Base-by-base conservation (phyloP, 2,888 invertebrate genomes). In the Girardia tigrina region DNA sequence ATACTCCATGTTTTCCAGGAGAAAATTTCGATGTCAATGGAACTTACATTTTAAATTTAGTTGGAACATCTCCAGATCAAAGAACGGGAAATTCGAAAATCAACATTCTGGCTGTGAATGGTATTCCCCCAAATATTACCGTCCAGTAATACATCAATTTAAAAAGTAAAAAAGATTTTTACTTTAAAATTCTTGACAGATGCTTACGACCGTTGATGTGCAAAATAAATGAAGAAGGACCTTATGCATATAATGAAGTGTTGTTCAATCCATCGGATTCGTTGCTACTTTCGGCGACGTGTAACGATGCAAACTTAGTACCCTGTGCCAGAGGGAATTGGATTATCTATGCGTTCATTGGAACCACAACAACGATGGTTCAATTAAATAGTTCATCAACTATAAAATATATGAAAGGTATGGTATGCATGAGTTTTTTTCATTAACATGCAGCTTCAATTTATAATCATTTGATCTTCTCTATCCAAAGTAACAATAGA, bases 241-340 rank as follows among this genome's bases (percentile, higher is more conserved):
- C n/a, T 8, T 56, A 12, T 16, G 56, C 56, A 4, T 56, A 20
- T 56, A 56, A 56, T 56, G 56, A 56, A 16, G 56, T 56, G 4
- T n/a, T 56, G 4, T 56, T 56, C 56, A 56, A 56, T 56, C 56
- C 56, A 56, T 56, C 56, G n/a, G 56, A 56, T n/a, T n/a, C 56
- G 6, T n/a, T 56, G 23, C 56, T 56, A n/a, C 56, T 56, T 16
- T 20, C 56, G 4, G 56, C 56, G 2, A 56, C 56, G 4, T 56
- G 56, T 56, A n/a, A n/a, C n/a, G n/a, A n/a, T n/a, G n/a, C n/a
- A n/a, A n/a, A n/a, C n/a, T n/a, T n/a, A n/a, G n/a, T n/a, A n/a
- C n/a, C n/a, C n/a, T n/a, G n/a, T n/a, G n/a, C n/a, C n/a, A n/a
- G n/a, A n/a, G n/a, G n/a, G n/a, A n/a, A n/a, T n/a, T n/a, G n/a